These are phyloP conservation scores for Archivesica marissinica DNA, from an alignment of 1,140 invertebrate species.

Conservation along the genomic window DNA sequence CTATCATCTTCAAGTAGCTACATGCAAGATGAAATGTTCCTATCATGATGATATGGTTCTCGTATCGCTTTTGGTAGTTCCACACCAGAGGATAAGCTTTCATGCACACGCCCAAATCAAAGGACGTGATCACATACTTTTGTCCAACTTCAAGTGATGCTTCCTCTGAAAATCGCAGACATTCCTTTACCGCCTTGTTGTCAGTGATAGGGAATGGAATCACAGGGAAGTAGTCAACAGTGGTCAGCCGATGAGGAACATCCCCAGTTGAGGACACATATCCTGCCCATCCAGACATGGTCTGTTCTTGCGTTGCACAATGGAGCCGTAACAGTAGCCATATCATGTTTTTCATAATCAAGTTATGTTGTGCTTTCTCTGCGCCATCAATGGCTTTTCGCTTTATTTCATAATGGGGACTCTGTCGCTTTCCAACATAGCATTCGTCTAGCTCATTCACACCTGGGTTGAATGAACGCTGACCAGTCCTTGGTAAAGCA, in stretches of 20 bases:
- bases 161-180: constrained; percentile 61
- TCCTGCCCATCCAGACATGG: constrained; percentile 58
- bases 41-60: constrained; percentile 68
- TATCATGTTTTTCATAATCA: constrained; percentile 22
- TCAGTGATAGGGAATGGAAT: constrained; percentile 68
- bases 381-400: too few relatives aligned
- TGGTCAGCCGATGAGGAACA: constrained; percentile 47
- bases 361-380: too few relatives aligned
- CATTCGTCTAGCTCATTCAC: too few relatives aligned
- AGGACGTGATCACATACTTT: constrained; percentile 63
- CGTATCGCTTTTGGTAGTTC: constrained; percentile 60
- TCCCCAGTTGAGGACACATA: constrained; percentile 58
- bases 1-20: too few relatives aligned
- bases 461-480: too few relatives aligned
- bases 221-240: constrained; percentile 67
- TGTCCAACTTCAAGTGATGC: constrained; percentile 62
- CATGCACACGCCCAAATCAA: constrained; percentile 70
- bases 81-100: constrained; percentile 67
- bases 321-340: constrained; percentile 46
- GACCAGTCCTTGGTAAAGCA: too few relatives aligned
- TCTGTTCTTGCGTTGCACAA: too few relatives aligned
- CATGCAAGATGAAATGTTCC: too few relatives aligned
- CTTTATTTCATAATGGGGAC: too few relatives aligned
- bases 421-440: too few relatives aligned
- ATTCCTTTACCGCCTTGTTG: constrained; percentile 62